phyloP scores from a whole-genome alignment of 64 coral and sea anemone species.

The Porites australiensis region DNA sequence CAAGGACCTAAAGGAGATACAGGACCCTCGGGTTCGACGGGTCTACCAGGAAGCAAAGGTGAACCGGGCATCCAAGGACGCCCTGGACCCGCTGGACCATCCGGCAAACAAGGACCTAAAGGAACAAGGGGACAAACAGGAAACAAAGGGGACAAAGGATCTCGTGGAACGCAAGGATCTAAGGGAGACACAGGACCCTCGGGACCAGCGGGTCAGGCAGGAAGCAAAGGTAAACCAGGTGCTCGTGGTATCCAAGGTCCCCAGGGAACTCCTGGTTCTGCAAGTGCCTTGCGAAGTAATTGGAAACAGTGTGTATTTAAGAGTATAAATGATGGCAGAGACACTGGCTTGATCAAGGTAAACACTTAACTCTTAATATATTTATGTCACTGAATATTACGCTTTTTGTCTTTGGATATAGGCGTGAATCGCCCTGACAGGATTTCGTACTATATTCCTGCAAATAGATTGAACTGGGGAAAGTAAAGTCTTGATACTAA shows the following conservation, averaged over 20 bases:
- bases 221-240: not conserved
- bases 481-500: too few species aligned
- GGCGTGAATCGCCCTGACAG: too few species aligned
- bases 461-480: too few species aligned
- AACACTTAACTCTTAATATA: too few species aligned
- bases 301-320: constrained; percentile 7
- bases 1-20: too few species aligned
- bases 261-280: not conserved
- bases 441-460: too few species aligned
- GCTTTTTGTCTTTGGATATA: too few species aligned
- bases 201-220: not conserved
- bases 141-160: not conserved
- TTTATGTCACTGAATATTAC: too few species aligned
- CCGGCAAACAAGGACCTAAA: not conserved
- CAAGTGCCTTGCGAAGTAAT: not conserved
- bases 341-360: too few species aligned
- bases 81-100: not conserved
- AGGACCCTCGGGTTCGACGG: not conserved
- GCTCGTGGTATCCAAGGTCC: not conserved
- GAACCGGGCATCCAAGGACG: too few species aligned
- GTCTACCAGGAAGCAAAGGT: too few species aligned
- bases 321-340: not conserved
- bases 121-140: not conserved
- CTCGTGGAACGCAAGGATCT: not conserved
- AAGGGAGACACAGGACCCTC: not conserved